Conservation (phyloP, 2,888 invertebrate genomes). For the Platynereis dumerilii region DNA sequence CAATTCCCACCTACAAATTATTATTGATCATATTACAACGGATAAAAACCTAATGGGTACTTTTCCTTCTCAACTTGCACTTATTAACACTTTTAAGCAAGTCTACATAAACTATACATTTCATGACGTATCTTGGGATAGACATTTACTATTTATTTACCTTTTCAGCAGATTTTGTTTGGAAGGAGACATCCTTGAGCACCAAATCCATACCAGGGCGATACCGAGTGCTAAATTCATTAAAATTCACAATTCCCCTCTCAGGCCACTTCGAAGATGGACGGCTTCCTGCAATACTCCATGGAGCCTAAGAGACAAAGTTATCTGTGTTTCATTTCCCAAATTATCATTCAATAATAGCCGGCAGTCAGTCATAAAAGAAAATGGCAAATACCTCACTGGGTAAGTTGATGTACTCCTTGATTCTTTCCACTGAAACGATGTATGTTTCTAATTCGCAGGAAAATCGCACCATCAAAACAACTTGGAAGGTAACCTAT, state of each 20-base stretch:
- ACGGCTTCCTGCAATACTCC: neutral
- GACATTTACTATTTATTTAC: no score
- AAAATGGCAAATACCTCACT: no score
- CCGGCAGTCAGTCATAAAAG: no score
- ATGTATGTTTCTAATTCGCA: slow-evolving; percentile 44
- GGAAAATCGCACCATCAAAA: slow-evolving; percentile 18
- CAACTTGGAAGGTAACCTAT: slow-evolving; percentile 15
- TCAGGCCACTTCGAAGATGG: neutral
- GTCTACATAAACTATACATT: no score
- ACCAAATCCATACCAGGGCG: neutral
- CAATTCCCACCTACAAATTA: slow-evolving; percentile 2
- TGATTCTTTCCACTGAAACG: slow-evolving; percentile 44
- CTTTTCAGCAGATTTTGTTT: neutral
- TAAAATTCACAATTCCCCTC: neutral
- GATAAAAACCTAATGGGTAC: no score
- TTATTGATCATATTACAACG: no score
- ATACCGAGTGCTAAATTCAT: neutral
- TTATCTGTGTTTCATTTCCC: no score
- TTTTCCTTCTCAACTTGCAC: no score
- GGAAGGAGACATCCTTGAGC: neutral
- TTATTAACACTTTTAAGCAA: no score
- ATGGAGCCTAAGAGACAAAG: neutral
- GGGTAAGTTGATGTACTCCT: slow-evolving; percentile 42
- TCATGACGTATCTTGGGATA: no score
- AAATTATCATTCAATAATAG: no score